Base-by-base conservation (phyloP, 2,888 invertebrate species). In the Pediacus dermestoides region DNA sequence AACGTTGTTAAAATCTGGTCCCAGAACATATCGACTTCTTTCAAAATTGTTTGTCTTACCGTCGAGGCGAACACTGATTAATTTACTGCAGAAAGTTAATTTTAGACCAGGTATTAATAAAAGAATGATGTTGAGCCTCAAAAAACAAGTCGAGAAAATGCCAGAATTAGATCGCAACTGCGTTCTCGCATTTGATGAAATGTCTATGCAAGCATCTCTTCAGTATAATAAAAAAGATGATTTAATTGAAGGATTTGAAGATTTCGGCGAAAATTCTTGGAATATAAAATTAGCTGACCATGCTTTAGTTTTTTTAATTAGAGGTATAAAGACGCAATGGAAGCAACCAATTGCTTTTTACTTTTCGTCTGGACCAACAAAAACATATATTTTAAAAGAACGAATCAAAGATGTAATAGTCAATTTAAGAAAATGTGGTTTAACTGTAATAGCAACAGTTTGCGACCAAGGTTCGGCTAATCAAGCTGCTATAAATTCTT, bases 391-490 rank as follows among this genome's bases (percentile, higher is more conserved):
- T n/a, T 27, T 55, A 31, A 39, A 40, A 10, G 30, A 22, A 18
- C 13, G 43, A 4, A 34, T 56, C 21, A 45, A 45, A 18, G 16
- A 16, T 2, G 27, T 52, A 9, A 48, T 58, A 25, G 42, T 33
- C 36, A 27, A 33, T 14, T 30, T 48, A 13, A 35, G 43, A 30
- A 25, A 37, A 7, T 32, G 43, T 18, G 58, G 57, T 2, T 36
- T 59, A 2, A 30, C 30, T 18, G 38, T 58, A 13, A 41, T 57
- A n/a, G 56, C 56, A 6, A 55, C 55, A 4, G 44, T 58, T 21
- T 58, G 46, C 44, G 59, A 60, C 37, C 58, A 59, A 38, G 58
- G 55, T 9, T 30, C 51, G 2, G 48, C 48, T 11, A 61, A 60
- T 44, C 30, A 26, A 28, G 39, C 48, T 15, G 54, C 52, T 7